Evolutionary conservation across 2,888 invertebrate genomes (phyloP).

Genomic region (Notodonta dromedarius): DNA sequence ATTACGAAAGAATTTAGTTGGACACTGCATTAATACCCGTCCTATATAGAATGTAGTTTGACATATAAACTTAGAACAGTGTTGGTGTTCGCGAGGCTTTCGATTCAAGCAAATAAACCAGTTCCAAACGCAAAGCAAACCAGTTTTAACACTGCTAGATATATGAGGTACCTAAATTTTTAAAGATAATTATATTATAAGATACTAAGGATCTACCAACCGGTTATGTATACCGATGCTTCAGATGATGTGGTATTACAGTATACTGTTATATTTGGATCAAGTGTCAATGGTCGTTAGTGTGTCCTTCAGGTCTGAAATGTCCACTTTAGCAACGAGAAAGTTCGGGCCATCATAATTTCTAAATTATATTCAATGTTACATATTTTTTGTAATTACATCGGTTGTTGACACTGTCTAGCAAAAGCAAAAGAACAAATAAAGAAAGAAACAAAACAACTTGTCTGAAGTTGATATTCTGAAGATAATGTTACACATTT

Average conservation of each 20-base stretch:
- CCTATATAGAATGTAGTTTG: no score
- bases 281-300: not conserved
- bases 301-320: no score
- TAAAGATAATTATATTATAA: not conserved
- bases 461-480: not conserved
- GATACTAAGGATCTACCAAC: not conserved
- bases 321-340: no score
- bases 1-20: no score
- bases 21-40: no score
- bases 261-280: not conserved
- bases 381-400: no score
- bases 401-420: not conserved
- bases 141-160: constrained; percentile 14
- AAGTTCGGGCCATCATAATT: no score
- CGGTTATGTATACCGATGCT: not conserved
- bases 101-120: constrained; percentile 14
- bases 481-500: not conserved
- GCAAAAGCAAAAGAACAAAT: not conserved
- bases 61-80: no score
- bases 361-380: no score
- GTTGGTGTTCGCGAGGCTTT: not conserved
- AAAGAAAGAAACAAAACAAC: not conserved
- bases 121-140: constrained; percentile 19
- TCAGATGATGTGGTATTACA: not conserved
- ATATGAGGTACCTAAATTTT: constrained; percentile 1